Base-by-base conservation (phyloP, 1,140 invertebrate species). In the Hyles vespertilio region DNA sequence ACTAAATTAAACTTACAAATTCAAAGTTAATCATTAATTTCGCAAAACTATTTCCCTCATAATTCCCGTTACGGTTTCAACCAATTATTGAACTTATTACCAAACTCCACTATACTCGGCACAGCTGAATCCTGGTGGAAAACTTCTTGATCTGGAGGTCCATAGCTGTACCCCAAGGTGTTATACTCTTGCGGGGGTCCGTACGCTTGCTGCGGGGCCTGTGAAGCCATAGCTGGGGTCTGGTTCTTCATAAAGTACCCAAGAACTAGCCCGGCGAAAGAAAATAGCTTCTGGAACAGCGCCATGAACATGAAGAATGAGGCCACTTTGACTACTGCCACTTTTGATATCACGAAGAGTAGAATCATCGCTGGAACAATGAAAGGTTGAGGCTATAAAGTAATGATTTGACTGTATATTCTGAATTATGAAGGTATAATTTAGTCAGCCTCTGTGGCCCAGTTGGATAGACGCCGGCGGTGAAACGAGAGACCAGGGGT, bases 231-330 rank as follows among this genome's bases (percentile, higher is more conserved):
- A 7, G 59, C 34, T 46, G n/a, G 32, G 0, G 52, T 9, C 43
- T 78, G 76, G 50, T 50, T 71, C 62, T 72, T 77, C 68, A 87
- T 64, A 61, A 78, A 77, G 49, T 79, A 72, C 34, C 73, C 79
- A 22, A 87, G 59, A 7, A 85, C 36, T 0, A 87, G 8, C 1
- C 79, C 84, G 1, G 63, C 75, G 1, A 79, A 33, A 12, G 72
- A 73, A 53, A 85, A 84, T 3, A 85, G 59, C 62, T 85, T 87
- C 53, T 87, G 84, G 67, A 87, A 87, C 59, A 87, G 67, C 4
- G 76, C 74, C 70, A 81, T 72, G 67, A 84, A 75, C 12, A 84
- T 63, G 65, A 84, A 79, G 32, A 80, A 75, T 0, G 82, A 77
- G 0, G 77, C 78, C 0, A 81, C 73, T 55, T 87, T 87, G 56